phyloP scores from a whole-genome alignment of 2,797 vertebrate species.

The Eremophila alpestris region DNA sequence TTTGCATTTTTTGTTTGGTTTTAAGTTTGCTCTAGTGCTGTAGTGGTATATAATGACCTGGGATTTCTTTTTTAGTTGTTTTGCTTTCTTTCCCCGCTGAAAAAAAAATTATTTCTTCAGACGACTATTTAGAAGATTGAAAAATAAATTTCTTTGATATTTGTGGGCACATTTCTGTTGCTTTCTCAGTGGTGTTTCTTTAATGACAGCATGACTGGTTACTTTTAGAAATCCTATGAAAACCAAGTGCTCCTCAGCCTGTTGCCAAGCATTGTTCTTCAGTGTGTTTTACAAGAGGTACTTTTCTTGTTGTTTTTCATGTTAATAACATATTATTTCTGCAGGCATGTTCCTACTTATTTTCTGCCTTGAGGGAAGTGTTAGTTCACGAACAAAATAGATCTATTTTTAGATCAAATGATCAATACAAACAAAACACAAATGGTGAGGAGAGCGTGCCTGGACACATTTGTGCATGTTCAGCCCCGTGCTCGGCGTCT shows the following conservation, averaged over 20 bases:
- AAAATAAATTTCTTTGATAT: conserved; percentile 28
- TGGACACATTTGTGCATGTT: background rate
- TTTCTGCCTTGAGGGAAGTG: conserved; percentile 19
- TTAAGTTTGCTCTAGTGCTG: background rate
- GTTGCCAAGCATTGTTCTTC: conserved; percentile 61
- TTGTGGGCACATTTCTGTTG: conserved; percentile 37
- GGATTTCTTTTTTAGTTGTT: background rate
- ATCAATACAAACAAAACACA: background rate
- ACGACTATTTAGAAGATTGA: conserved; percentile 2
- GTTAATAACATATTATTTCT: conserved; percentile 55
- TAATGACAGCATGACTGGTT: conserved; percentile 39
- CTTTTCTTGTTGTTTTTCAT: conserved; percentile 52
- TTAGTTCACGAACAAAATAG: background rate
- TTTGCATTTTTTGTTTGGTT: background rate
- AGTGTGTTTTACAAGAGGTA: conserved; percentile 53
- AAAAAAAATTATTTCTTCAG: conserved; percentile 1
- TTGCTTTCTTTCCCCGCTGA: rapidly evolving
- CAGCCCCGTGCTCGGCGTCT: rapidly evolving
- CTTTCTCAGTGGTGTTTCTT: conserved; percentile 35
- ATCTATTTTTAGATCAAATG: background rate
- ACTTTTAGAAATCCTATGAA: conserved; percentile 45
- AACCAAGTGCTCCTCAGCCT: conserved; percentile 35
- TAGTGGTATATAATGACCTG: background rate
- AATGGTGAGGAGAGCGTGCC: background rate
- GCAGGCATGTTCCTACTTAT: conserved; percentile 38